Evolutionary conservation across 2,888 invertebrate genomes (phyloP).

Genomic region (Microctonus aethiopoides): DNA sequence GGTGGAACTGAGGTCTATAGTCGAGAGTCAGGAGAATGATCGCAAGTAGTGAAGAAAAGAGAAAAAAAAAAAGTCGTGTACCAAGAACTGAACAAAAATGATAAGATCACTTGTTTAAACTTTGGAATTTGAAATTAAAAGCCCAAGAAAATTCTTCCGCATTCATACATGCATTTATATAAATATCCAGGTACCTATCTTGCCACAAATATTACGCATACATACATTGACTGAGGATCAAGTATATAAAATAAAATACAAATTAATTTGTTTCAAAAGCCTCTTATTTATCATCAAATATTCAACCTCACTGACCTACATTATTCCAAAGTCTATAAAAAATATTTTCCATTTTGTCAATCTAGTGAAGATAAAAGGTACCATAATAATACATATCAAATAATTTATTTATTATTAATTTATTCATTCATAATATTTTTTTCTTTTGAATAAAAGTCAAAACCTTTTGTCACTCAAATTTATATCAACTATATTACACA

Average conservation of each 20-base stretch:
- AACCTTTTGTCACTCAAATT: no score
- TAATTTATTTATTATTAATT: no score
- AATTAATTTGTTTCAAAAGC: constrained; percentile 26
- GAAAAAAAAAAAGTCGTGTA: constrained; percentile 15
- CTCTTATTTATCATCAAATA: constrained; percentile 10
- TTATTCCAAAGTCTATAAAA: background rate
- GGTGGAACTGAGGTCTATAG: background rate
- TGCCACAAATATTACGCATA: no score
- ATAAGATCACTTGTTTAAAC: constrained; percentile 52
- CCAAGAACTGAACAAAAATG: constrained; percentile 45
- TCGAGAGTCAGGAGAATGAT: background rate
- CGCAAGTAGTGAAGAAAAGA: constrained; percentile 7
- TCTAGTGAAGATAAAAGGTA: no score
- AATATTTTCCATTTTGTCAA: no score
- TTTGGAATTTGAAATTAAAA: constrained; percentile 49
- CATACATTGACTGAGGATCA: constrained; percentile 2
- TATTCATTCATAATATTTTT: no score
- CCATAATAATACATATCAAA: no score
- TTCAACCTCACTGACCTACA: background rate
- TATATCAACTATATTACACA: no score
- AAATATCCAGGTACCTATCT: background rate
- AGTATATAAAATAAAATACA: constrained; percentile 38
- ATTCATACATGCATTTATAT: background rate
- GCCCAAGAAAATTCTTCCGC: constrained; percentile 23
- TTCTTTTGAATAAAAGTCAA: no score